These are phyloP conservation scores for Sylvilagus floridanus DNA, from an alignment of 2,797 vertebrate species.

Conservation along the genomic window DNA sequence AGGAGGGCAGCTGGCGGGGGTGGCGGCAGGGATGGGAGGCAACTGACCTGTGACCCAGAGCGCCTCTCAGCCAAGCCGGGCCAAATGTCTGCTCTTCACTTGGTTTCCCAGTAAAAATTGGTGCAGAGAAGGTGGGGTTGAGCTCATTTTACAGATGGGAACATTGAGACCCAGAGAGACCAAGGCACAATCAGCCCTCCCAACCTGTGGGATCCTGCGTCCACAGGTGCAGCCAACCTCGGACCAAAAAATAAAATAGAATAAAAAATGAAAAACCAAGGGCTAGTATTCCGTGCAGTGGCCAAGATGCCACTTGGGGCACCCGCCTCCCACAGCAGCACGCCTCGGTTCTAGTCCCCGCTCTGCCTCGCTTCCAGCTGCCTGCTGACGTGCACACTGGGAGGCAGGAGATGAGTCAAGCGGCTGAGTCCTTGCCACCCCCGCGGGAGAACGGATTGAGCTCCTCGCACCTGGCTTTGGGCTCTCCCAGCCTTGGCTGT, in stretches of 20 bases:
- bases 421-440: too few relatives aligned
- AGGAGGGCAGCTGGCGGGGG: not conserved
- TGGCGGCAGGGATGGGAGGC: not conserved
- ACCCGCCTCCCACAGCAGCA: too few relatives aligned
- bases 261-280: not conserved
- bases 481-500: too few relatives aligned
- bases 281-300: not conserved
- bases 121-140: not conserved
- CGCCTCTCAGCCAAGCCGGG: not conserved
- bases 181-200: not conserved
- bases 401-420: too few relatives aligned
- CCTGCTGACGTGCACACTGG: too few relatives aligned
- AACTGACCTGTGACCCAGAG: not conserved
- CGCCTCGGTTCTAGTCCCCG: too few relatives aligned
- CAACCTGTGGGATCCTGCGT: not conserved
- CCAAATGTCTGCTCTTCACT: not conserved
- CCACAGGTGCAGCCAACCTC: not conserved
- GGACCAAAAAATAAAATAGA: not conserved
- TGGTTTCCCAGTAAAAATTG: not conserved
- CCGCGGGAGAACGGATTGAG: too few relatives aligned
- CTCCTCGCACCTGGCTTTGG: too few relatives aligned
- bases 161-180: not conserved
- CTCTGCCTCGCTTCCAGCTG: too few relatives aligned
- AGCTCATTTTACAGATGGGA: not conserved
- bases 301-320: too few relatives aligned